These are phyloP conservation scores for Trachythela sp. DNA, from an alignment of 64 coral and sea anemone genomes.

Conservation along the genomic window DNA sequence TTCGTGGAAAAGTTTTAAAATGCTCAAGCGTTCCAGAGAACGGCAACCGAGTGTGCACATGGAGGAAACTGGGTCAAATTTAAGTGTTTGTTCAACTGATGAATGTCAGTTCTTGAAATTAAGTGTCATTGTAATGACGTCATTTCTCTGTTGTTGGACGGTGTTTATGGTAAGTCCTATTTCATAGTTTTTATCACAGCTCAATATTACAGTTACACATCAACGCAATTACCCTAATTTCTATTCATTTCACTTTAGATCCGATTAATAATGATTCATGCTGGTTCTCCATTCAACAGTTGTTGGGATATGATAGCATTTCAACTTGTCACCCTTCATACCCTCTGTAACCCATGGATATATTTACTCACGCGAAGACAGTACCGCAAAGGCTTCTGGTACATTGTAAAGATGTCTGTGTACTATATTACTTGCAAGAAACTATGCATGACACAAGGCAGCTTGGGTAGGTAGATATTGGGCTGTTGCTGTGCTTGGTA, in stretches of 20 bases:
- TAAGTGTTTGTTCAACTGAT: neutral
- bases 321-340: constrained; percentile 62
- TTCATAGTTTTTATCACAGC: neutral
- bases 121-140: constrained; percentile 59
- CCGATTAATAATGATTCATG: constrained; percentile 73
- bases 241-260: constrained; percentile 31
- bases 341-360: constrained; percentile 79
- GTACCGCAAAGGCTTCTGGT: constrained; percentile 86
- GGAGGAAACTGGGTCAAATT: neutral
- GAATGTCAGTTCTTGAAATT: constrained; percentile 87
- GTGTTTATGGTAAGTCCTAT: constrained; percentile 81
- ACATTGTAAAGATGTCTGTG: constrained; percentile 56
- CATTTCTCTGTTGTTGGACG: constrained; percentile 74
- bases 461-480: neutral
- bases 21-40: neutral
- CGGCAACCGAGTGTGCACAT: neutral
- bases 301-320: constrained; percentile 72
- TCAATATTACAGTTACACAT: neutral
- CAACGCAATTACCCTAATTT: neutral
- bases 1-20: neutral
- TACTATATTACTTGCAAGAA: constrained; percentile 56
- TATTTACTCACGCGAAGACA: constrained; percentile 76
- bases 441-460: neutral
- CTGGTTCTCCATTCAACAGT: constrained; percentile 64
- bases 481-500: neutral